Evolutionary conservation across 2,888 invertebrate genomes (phyloP), one percentile per base, ranked within the genome.

Genomic region (Chironomus riparius): DNA sequence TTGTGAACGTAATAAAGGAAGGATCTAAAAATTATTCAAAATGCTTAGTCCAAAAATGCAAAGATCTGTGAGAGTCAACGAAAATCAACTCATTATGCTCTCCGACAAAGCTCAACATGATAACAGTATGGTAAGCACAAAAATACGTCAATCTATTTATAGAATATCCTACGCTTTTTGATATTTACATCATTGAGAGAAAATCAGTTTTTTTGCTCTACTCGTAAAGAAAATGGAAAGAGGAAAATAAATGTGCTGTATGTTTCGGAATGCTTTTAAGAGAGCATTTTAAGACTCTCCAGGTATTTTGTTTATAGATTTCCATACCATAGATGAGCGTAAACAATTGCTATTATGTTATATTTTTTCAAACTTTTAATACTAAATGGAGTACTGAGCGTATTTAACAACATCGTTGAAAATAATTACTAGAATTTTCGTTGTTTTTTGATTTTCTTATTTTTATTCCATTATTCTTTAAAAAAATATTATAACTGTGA

Each of bases 31-130:
- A 68, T 38, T 28, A 68, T 38, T 68, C 18, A 77, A 77, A 76
- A 92, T 92, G 92, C 85, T 92, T 81, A 92, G 92, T 81, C 92
- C 92, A n/a, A 92, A 92, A 85, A 94, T 94, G 88, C 94, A 94
- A 86, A 89, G 94, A 79, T 89, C 90, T 76, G 88, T 95, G 78
- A 88, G 94, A 77, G 91, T 95, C 79, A 94, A 94, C 84, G 95
- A 95, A 81, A 88, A 89, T 50, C 95, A 95, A 84, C 86, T 95
- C 77, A 85, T 93, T 77, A 92, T 93, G 85, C 86, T 96, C 78
- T 92, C 95, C 0, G 92, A 93, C 80, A 88, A 93, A 78, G 95
- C 95, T n/a, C 90, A 91, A 81, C 90, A 90, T 81, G 95, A 95
- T 82, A 91, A 92, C 82, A 89, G 90, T n/a, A 86, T 86, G 85